Base-by-base conservation (phyloP, 2,797 vertebrate species). In the Acestrorhynchus altus region DNA sequence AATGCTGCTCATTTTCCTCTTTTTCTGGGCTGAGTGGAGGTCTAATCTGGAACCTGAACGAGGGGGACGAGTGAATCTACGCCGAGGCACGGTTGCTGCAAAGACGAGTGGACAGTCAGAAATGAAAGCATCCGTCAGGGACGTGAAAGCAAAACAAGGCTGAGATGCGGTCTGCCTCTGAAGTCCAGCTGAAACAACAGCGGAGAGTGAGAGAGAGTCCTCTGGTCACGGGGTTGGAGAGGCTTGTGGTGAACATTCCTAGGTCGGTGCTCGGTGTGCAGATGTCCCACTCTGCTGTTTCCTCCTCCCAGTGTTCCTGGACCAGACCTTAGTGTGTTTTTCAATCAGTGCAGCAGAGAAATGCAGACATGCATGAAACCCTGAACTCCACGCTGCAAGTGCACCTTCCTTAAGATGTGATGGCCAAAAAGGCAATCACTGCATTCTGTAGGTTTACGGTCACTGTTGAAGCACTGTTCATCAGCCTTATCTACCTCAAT, bases 201-300 rank as follows among this genome's bases (percentile, higher is more conserved):
- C 44, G 59, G 78, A 39, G 51, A 77, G 76, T 72, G 74, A 77
- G 72, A 63, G 72, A 63, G 72, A 73, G 78, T 84, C 82, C 84
- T 84, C 74, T 85, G 86, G 82, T 85, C 52, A 24, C 11, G 74
- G 52, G 80, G 86, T 88, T 80, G 83, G 83, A 85, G 79, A 46
- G 82, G 81, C 72, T 79, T 65, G 79, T 40, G 71, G 77, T 83
- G 67, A 46, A 83, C 86, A 86, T 90, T 91, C 89, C 87, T 87
- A 68, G 67, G 86, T 66, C 74, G 24, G 59, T 35, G 52, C 72
- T 56, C 54, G 46, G 63, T 70, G 51, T 69, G 42, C 78, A 54
- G 26, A 68, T 24, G 40, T 67, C 61, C 63, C 42, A 11, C 52
- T 59, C 12, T 59, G 64, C 44, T 56, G 40, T 74, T 64, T 64